A percentile compares a stretch with the other conserved stretches of the same genome.
Conservation (phyloP, 2,113 vertebrate genomes). For the Tetrax tetrax region DNA sequence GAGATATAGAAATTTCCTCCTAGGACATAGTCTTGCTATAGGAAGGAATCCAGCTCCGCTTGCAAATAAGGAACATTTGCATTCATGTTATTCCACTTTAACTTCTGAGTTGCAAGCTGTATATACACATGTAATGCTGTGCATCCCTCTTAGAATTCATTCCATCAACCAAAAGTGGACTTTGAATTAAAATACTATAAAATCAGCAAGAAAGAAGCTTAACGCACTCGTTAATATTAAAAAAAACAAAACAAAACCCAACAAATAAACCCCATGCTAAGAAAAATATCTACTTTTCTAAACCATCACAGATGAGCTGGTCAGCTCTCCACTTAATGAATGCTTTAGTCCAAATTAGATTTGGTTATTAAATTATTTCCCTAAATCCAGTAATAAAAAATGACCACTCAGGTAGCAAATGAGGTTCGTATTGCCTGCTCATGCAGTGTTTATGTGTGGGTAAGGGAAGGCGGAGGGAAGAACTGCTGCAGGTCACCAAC, state of each 20-base stretch:
- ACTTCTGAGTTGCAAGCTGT: background rate
- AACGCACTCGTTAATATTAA: background rate
- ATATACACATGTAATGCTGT: background rate
- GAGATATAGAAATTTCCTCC: background rate
- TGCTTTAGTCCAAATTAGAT: background rate
- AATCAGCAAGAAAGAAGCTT: background rate
- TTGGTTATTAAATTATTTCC: background rate
- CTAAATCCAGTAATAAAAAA: background rate
- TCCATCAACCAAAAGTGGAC: background rate
- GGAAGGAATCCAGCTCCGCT: background rate
- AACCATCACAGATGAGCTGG: background rate
- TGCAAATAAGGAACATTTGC: background rate
- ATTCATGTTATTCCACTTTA: background rate
- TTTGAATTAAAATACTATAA: background rate
- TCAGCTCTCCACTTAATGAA: background rate
- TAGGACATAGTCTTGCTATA: background rate
- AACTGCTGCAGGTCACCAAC: background rate
- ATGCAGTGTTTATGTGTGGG: fast-evolving
- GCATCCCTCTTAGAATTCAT: background rate
- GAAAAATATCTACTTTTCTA: background rate
- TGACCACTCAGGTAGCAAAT: background rate
- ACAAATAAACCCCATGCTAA: background rate
- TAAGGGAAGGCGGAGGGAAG: background rate
- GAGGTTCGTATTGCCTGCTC: background rate
- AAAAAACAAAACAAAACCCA: background rate